Percentiles rank a stretch among this genome's conserved stretches.
phyloP scores from a whole-genome alignment of 1,140 invertebrate species.

The Brachionus plicatilis region DNA sequence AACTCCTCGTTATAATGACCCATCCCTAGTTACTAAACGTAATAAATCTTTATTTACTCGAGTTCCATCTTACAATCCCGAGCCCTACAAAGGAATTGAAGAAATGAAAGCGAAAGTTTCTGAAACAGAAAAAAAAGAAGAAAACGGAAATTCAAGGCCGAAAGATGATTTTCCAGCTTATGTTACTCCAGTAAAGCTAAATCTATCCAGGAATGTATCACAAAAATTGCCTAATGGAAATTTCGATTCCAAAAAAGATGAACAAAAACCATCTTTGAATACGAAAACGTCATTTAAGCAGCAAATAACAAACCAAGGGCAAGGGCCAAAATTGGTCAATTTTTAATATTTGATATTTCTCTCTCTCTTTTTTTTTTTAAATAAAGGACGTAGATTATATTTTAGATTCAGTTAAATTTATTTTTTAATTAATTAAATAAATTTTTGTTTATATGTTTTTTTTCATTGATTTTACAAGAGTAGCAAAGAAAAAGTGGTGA shows the following conservation, averaged over 20 bases:
- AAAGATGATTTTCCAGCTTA: background rate
- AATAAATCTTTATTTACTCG: constrained; percentile 1
- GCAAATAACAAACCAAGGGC: background rate
- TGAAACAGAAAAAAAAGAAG: background rate
- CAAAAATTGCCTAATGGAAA: background rate
- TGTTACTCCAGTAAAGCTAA: background rate
- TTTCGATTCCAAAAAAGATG: background rate
- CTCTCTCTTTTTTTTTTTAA: background rate
- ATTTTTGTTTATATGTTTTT: background rate
- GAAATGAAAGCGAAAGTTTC: background rate
- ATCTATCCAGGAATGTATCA: background rate
- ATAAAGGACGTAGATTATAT: background rate
- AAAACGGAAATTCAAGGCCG: background rate
- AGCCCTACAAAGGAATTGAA: background rate
- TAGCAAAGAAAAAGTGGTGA: background rate
- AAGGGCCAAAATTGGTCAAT: constrained; percentile 17
- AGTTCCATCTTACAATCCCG: background rate
- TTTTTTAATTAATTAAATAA: background rate
- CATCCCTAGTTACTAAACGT: background rate
- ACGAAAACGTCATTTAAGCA: constrained; percentile 7
- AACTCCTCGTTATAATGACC: background rate
- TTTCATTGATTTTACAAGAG: background rate
- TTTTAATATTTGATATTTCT: background rate
- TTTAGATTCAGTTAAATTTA: background rate
- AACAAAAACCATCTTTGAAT: background rate